phyloP scores from a whole-genome alignment of 2,113 vertebrate species.

The Sprattus sprattus region DNA sequence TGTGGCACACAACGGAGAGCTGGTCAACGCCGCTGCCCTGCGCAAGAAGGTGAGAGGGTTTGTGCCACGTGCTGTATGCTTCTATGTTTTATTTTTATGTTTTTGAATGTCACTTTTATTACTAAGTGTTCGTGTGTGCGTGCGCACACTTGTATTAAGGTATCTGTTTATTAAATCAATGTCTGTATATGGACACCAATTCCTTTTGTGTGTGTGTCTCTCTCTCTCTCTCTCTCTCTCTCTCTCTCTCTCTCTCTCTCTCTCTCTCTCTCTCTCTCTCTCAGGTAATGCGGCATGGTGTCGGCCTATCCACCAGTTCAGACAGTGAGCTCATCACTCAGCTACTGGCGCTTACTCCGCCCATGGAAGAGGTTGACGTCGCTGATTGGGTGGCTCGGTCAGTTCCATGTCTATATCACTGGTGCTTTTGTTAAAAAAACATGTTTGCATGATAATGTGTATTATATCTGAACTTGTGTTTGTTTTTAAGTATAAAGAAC shows the following conservation, averaged over 20 bases:
- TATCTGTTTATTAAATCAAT: neutral
- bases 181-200: neutral
- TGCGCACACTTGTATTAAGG: neutral
- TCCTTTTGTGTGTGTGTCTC: too few species aligned
- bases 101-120: neutral
- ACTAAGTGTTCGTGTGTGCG: neutral
- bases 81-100: neutral
- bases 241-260: too few species aligned
- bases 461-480: constrained; percentile 22
- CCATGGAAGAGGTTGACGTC: constrained; percentile 83
- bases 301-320: constrained; percentile 93
- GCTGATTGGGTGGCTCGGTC: constrained; percentile 98
- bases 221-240: too few species aligned
- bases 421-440: neutral
- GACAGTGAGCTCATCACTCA: constrained; percentile 98
- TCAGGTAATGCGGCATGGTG: constrained; percentile 92
- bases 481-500: constrained; percentile 86
- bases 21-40: constrained; percentile 84
- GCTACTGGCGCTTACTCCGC: constrained; percentile 91
- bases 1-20: constrained; percentile 94
- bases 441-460: neutral
- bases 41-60: constrained; percentile 78
- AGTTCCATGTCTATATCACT: constrained; percentile 24
- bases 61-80: too few species aligned
- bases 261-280: too few species aligned